A percentile compares a stretch with the other conserved stretches of the same genome.
Conservation (phyloP, 2,888 invertebrate genomes). For the Stramonita haemastoma region DNA sequence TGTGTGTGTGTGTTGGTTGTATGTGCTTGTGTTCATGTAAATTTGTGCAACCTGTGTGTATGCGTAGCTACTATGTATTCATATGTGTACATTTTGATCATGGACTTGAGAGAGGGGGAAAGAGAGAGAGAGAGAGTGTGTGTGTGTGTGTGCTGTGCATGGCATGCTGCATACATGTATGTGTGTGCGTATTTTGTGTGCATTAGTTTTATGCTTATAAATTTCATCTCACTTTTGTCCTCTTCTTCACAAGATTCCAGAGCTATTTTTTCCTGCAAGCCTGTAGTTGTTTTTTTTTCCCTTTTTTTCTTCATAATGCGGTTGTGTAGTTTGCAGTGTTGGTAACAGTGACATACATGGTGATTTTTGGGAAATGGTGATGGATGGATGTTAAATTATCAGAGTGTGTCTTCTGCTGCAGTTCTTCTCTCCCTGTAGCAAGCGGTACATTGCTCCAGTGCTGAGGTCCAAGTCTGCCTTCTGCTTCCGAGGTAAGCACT, state of each 20-base stretch:
- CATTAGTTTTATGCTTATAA: background rate
- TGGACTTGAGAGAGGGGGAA: too few species aligned
- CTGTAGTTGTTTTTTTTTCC: too few species aligned
- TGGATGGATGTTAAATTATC: background rate
- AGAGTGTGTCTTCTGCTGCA: constrained; percentile 74
- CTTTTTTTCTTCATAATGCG: too few species aligned
- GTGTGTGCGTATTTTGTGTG: background rate
- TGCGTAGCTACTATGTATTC: background rate
- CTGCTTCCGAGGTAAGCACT: constrained; percentile 75
- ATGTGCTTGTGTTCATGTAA: background rate
- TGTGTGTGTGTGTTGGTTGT: background rate
- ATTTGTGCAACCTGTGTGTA: background rate
- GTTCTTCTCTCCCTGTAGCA: constrained; percentile 96
- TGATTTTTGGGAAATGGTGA: too few species aligned
- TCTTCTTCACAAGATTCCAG: too few species aligned
- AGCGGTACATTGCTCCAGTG: constrained; percentile 93
- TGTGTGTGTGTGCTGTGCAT: background rate
- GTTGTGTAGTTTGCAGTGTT: too few species aligned
- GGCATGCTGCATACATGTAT: background rate
- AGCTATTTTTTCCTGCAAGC: too few species aligned
- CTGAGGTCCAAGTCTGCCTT: constrained; percentile 89
- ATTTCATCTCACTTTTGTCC: background rate
- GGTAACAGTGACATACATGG: too few species aligned
- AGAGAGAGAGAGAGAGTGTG: background rate
- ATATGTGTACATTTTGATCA: background rate